These are phyloP conservation scores for Diarsia rubi DNA, from an alignment of 2,888 invertebrate genomes.

Conservation along the genomic window DNA sequence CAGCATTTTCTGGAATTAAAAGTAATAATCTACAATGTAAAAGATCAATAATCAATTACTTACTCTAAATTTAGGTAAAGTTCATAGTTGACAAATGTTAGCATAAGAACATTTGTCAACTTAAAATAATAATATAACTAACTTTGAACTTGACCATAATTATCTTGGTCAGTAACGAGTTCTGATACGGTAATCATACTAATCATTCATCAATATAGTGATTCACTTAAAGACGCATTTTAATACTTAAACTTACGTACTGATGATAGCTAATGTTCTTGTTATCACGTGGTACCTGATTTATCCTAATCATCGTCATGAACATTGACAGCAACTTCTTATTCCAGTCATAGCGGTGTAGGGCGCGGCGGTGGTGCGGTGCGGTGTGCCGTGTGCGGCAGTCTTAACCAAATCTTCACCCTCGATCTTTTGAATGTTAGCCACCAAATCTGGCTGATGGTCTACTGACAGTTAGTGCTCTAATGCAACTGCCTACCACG, in stretches of 20 bases:
- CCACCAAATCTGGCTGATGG: not conserved
- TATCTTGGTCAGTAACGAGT: not conserved
- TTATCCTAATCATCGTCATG: not conserved
- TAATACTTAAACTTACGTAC: constrained; percentile 19
- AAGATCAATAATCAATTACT: not conserved
- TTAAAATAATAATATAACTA: too few relatives aligned
- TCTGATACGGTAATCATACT: not conserved
- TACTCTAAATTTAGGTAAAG: too few relatives aligned
- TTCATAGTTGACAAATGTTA: too few relatives aligned
- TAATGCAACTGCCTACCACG: too few relatives aligned
- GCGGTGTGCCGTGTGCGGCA: too few relatives aligned
- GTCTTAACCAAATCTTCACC: too few relatives aligned
- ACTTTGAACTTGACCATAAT: not conserved
- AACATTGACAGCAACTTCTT: not conserved
- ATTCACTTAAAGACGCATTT: not conserved
- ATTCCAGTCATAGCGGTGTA: not conserved
- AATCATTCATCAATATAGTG: not conserved
- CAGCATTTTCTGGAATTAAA: not conserved
- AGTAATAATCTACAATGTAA: not conserved
- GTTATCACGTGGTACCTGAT: not conserved
- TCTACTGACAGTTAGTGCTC: too few relatives aligned
- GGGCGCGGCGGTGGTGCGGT: too few relatives aligned
- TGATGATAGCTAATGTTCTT: constrained; percentile 5
- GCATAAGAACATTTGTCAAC: not conserved
- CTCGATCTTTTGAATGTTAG: not conserved